Evolutionary conservation across 64 coral and sea anemone genomes (phyloP).

Genomic region (Montipora foliosa): DNA sequence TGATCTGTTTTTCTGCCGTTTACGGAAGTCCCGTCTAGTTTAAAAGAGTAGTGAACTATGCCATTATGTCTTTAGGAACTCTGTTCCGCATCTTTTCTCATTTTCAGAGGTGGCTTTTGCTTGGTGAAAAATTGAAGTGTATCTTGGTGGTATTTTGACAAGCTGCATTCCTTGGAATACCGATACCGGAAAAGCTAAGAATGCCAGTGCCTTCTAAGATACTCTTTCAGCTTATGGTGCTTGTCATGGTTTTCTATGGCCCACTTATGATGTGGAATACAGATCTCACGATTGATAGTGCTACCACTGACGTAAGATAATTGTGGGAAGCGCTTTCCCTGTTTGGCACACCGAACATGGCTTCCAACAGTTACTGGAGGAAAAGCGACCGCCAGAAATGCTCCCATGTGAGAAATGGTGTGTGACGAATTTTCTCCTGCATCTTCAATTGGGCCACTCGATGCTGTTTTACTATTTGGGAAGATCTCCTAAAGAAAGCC

Average conservation of each 20-base stretch:
- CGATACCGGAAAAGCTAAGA: conserved; percentile 19
- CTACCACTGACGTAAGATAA: not conserved
- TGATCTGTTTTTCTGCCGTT: no score
- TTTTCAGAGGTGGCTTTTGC: no score
- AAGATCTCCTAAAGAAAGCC: not conserved
- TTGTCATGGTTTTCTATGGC: not conserved
- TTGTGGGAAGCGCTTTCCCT: conserved; percentile 15
- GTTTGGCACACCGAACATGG: not conserved
- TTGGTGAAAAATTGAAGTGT: conserved; percentile 6
- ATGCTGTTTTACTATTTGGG: not conserved
- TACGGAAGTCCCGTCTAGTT: no score
- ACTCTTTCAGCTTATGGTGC: not conserved
- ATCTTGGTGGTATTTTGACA: conserved; percentile 48
- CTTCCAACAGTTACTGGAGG: conserved; percentile 7
- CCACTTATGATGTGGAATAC: conserved; percentile 34
- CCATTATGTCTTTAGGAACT: no score
- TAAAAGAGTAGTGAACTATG: no score
- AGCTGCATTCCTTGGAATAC: conserved; percentile 4
- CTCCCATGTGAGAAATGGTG: not conserved
- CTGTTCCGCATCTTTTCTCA: no score
- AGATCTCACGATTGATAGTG: conserved; percentile 7
- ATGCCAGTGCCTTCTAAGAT: conserved; percentile 40
- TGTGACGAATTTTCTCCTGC: not conserved
- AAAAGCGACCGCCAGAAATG: conserved; percentile 12
- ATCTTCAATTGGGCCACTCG: not conserved